These are phyloP conservation scores for Cassiopea xamachana DNA, from an alignment of 30 jellyfish, hydroid and myxozoan genomes.

Conservation along the genomic window DNA sequence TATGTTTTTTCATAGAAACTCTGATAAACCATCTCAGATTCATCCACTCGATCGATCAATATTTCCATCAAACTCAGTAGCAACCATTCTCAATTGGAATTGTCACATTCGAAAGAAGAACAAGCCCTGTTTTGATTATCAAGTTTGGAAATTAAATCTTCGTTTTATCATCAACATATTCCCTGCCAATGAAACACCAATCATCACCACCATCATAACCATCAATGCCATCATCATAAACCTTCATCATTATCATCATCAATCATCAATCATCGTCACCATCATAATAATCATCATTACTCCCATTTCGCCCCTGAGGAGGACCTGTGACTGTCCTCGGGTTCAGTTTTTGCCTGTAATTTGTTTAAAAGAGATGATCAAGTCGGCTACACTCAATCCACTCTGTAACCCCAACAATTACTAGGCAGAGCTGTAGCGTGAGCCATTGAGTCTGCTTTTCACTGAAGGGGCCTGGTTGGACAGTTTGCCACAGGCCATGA, in stretches of 20 bases:
- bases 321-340: not conserved
- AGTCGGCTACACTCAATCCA: not conserved
- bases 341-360: not conserved
- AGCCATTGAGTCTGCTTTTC: not conserved
- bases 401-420: not conserved
- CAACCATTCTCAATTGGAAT: not conserved
- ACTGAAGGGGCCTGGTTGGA: not conserved
- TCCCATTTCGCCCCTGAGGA: not conserved
- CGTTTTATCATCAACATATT: too few relatives aligned
- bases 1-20: slow-evolving; percentile 33
- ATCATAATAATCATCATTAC: not conserved
- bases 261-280: not conserved
- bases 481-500: not conserved
- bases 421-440: not conserved
- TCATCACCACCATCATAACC: too few relatives aligned
- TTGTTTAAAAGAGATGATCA: not conserved
- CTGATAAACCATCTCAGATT: not conserved
- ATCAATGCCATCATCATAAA: too few relatives aligned
- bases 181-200: too few relatives aligned
- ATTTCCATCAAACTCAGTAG: not conserved
- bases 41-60: not conserved
- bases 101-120: too few relatives aligned
- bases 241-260: not conserved
- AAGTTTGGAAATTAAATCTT: too few relatives aligned
- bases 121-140: too few relatives aligned